phyloP scores from a whole-genome alignment of 2,113 vertebrate species.

The Phrynocephalus versicolor region DNA sequence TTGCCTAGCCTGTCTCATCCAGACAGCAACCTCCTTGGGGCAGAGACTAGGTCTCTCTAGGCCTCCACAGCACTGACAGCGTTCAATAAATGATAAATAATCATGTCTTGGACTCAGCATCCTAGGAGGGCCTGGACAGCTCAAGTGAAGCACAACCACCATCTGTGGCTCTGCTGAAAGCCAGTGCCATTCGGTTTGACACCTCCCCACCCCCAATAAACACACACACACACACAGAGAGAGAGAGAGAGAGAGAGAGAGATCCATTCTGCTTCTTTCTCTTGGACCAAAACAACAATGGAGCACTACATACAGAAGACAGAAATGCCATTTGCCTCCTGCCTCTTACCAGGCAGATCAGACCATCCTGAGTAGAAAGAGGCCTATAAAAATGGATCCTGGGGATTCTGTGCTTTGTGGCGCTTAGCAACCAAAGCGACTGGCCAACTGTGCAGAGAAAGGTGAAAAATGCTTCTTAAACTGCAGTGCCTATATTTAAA shows the following conservation, averaged over 20 bases:
- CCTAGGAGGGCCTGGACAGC: constrained; percentile 9
- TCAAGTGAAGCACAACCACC: constrained; percentile 13
- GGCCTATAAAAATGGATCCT: background rate
- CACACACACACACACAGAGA: no score
- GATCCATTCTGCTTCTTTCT: no score
- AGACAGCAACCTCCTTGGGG: constrained; percentile 28
- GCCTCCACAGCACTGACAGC: constrained; percentile 19
- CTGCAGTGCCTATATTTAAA: background rate
- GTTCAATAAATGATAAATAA: constrained; percentile 33
- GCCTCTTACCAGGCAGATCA: no score
- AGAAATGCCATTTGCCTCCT: background rate
- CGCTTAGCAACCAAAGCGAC: background rate
- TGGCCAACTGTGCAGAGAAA: background rate
- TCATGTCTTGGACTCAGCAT: constrained; percentile 19
- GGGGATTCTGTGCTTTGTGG: background rate
- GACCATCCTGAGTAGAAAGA: background rate
- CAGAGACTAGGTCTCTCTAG: constrained; percentile 19
- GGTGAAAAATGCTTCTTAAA: background rate
- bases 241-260: no score
- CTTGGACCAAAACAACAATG: no score
- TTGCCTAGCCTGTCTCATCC: constrained; percentile 8
- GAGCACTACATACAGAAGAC: background rate
- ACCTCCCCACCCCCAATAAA: background rate
- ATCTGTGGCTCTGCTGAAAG: constrained; percentile 15
- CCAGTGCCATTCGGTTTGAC: background rate